Base-by-base conservation (phyloP, 64 coral and sea anemone species). In the Stichodactyla helianthus region DNA sequence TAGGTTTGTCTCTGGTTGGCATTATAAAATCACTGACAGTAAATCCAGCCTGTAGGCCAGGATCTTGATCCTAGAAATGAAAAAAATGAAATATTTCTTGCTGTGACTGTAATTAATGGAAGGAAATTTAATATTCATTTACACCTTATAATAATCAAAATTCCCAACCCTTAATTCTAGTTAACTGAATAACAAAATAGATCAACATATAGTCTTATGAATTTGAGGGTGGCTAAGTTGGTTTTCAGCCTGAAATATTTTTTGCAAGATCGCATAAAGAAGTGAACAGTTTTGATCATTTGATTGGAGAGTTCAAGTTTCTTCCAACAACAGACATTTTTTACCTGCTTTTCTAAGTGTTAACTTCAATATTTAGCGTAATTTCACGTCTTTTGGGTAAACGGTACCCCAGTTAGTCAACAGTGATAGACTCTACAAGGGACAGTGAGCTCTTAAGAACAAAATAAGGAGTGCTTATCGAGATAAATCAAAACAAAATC, bases 1-100 rank as follows among this genome's bases (percentile, higher is more conserved):
- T 86, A 0, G 94, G 79, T 54, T 92, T 93, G 56, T 97, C 94
- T 10, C 94, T 82, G 5, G 94, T 83, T 1, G 91, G 87, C 93
- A 95, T 95, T 7, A 92, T 83, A 65, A 89, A 92, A 83, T 95
- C 90, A 18, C 71, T 92, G 61, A 50, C 67, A 61, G 86, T 77
- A 19, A 85, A 86, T 11, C 71, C 82, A 61, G 83, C 12, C 50
- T 52, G 26, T 31, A 11, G 25, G 10, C 26, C 14, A 54, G 14
- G 13, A 1, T 52, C 78, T 12, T 81, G n/a, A 7, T 7, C 78
- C 78, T 81, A 50, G 15, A 52, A 54, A 81, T 15, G 6, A 53
- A 79, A 50, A 28, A 11, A 79, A 50, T 16, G 16, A 81, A 81
- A 18, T 54, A 18, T 11, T 74, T 74, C 17, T 70, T 74, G 68